phyloP scores from a whole-genome alignment of 2,888 invertebrate species.

The Dichetophora obliterata region DNA sequence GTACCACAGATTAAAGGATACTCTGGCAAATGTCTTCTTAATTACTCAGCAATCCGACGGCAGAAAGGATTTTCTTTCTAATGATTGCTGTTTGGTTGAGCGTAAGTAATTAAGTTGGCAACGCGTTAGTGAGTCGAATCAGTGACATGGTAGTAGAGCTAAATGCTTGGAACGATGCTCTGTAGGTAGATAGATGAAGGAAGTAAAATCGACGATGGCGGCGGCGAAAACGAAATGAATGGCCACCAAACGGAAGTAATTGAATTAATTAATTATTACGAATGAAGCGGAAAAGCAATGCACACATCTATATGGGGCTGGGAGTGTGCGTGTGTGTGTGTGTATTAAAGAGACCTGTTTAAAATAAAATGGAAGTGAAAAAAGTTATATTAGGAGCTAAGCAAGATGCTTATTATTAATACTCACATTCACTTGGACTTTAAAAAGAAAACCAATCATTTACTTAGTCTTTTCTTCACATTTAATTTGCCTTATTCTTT shows the following conservation, averaged over 20 bases:
- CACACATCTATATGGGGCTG: background rate
- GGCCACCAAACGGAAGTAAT: constrained; percentile 63
- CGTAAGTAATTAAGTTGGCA: constrained; percentile 41
- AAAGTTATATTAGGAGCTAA: too few species aligned
- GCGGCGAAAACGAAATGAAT: constrained; percentile 23
- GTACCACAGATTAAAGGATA: constrained; percentile 62
- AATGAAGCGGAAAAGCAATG: constrained; percentile 60
- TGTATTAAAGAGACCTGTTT: background rate
- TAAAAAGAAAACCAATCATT: too few species aligned
- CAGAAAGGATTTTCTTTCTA: constrained; percentile 20
- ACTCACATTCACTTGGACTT: too few species aligned
- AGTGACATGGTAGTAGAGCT: background rate
- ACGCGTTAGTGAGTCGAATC: background rate
- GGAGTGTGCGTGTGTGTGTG: background rate
- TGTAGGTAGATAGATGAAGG: background rate
- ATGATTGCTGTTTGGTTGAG: constrained; percentile 33
- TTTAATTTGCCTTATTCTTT: too few species aligned
- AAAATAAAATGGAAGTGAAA: too few species aligned
- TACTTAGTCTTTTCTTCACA: too few species aligned
- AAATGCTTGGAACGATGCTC: background rate
- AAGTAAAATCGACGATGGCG: background rate
- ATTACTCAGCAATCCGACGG: constrained; percentile 54
- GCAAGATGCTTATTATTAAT: too few species aligned
- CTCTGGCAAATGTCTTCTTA: constrained; percentile 64
- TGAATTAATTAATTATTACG: constrained; percentile 59